Evolutionary conservation across 1,140 invertebrate genomes (phyloP).

Genomic region (Phenacoccus solenopsis): DNA sequence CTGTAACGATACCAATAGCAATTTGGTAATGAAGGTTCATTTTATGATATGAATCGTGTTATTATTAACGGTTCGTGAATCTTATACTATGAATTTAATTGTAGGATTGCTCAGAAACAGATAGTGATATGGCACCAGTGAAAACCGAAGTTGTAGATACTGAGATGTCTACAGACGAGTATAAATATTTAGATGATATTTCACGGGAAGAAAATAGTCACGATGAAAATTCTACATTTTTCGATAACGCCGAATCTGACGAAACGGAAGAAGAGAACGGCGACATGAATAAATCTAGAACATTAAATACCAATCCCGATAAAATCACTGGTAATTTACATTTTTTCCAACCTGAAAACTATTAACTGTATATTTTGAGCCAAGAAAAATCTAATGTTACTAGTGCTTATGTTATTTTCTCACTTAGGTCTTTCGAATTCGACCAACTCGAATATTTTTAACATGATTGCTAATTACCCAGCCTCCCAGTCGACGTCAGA

Average conservation of each 20-base stretch:
- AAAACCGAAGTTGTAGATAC: neutral
- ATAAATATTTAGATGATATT: neutral
- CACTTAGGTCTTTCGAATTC: neutral
- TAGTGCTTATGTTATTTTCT: too few species aligned
- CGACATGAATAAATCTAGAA: neutral
- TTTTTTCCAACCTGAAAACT: too few species aligned
- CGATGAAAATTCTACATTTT: neutral
- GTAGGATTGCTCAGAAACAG: neutral
- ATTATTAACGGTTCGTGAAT: neutral
- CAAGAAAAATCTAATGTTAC: too few species aligned
- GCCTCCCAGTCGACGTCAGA: neutral
- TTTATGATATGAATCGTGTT: neutral
- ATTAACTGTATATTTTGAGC: too few species aligned
- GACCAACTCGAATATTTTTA: neutral
- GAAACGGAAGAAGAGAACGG: neutral
- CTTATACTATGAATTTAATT: neutral
- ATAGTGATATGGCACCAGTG: neutral
- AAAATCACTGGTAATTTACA: neutral
- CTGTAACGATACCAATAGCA: slow-evolving; percentile 15
- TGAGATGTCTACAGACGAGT: neutral
- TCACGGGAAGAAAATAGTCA: neutral
- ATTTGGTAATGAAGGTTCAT: too few species aligned
- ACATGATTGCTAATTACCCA: neutral
- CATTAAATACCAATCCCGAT: neutral
- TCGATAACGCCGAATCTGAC: neutral